These are phyloP conservation scores for Trichonephila clavata DNA, from an alignment of 1,140 invertebrate genomes.

Conservation along the genomic window DNA sequence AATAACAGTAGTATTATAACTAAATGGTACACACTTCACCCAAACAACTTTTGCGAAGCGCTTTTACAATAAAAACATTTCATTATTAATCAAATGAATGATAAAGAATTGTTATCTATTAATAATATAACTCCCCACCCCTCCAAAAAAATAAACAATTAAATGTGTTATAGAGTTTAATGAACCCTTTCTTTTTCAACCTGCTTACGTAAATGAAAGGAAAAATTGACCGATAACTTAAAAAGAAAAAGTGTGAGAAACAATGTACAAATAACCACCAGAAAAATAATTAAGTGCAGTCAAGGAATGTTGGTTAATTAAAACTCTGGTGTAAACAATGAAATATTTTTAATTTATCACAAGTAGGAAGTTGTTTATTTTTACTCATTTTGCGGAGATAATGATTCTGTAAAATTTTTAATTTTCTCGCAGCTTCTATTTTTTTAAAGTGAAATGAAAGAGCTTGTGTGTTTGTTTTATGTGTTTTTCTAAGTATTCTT, in stretches of 20 bases:
- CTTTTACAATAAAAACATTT: too few relatives aligned
- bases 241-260: neutral
- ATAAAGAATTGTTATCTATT: too few relatives aligned
- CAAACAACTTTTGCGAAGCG: too few relatives aligned
- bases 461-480: neutral
- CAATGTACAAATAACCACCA: neutral
- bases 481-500: neutral
- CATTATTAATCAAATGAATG: too few relatives aligned
- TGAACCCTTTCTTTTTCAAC: neutral
- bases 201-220: neutral
- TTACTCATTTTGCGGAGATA: neutral
- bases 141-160: too few relatives aligned
- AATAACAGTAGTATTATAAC: too few relatives aligned
- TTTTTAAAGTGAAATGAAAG: neutral
- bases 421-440: neutral
- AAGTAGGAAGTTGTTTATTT: neutral
- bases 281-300: constrained; percentile 2
- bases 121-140: too few relatives aligned
- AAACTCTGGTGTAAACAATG: neutral
- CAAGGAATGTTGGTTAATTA: constrained; percentile 14
- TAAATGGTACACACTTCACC: too few relatives aligned
- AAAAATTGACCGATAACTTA: neutral
- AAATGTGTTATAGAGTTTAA: neutral
- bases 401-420: neutral
- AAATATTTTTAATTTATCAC: constrained; percentile 32